phyloP scores from a whole-genome alignment of 2,888 invertebrate genomes.

The Phorcus lineatus region DNA sequence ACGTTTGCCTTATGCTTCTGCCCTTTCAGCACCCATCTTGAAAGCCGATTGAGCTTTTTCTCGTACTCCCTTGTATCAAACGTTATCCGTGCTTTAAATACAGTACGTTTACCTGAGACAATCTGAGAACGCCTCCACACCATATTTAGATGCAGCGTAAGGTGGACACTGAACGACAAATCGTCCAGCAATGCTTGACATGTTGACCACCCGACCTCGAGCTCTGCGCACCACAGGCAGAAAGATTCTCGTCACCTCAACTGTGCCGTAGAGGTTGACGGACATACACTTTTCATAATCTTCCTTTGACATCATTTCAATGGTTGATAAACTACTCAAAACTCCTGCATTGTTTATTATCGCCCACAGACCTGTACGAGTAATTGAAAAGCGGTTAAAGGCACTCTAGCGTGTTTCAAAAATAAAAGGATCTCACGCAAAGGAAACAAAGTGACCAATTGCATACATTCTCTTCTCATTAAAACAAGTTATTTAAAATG shows the following conservation, averaged over 20 bases:
- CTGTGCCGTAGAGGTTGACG: conserved; percentile 67
- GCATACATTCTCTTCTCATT: no score
- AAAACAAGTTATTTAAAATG: no score
- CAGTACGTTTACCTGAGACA: conserved; percentile 41
- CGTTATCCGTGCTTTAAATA: no score
- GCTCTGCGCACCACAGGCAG: conserved; percentile 45
- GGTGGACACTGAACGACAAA: conserved; percentile 33
- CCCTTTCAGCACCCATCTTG: no score
- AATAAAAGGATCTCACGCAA: no score
- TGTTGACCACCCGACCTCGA: conserved; percentile 49
- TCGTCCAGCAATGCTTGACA: conserved; percentile 40
- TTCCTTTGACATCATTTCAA: conserved; percentile 64
- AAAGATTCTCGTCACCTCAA: conserved; percentile 46
- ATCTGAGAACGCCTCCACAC: conserved; percentile 48
- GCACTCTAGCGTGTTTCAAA: no score
- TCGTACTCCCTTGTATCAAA: no score
- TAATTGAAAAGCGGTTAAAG: no score
- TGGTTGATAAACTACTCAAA: conserved; percentile 13
- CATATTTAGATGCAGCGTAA: conserved; percentile 48
- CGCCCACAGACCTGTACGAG: conserved; percentile 47
- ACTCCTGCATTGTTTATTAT: conserved; percentile 52
- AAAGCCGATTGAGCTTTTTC: no score
- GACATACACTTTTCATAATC: conserved; percentile 48
- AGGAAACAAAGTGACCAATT: no score
- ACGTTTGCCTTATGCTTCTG: no score